Conservation (phyloP, 2,797 vertebrate species). For the Limnodromus scolopaceus region DNA sequence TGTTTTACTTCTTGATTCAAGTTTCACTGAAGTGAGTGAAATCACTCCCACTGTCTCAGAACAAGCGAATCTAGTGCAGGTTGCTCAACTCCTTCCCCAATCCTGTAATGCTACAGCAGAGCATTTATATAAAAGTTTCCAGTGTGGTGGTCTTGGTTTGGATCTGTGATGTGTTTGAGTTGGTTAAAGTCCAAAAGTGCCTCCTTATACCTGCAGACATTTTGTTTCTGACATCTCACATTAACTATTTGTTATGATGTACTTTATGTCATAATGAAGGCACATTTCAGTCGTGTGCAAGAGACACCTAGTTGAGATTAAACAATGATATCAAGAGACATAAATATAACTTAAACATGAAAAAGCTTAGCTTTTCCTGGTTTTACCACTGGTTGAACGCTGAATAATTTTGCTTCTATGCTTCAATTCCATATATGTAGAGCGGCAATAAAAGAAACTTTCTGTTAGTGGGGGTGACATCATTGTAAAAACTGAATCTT, state of each 20-base stretch:
- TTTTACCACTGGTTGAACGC: not conserved
- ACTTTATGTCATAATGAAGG: not conserved
- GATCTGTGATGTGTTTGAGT: not conserved
- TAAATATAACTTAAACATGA: not conserved
- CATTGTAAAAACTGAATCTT: not conserved
- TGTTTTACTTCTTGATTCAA: not conserved
- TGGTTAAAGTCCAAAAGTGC: not conserved
- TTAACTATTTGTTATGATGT: not conserved
- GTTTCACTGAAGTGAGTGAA: not conserved
- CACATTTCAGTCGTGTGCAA: not conserved
- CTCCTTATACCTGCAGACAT: not conserved
- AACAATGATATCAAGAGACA: not conserved
- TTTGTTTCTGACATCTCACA: not conserved
- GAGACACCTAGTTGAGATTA: not conserved
- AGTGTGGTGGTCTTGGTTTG: not conserved
- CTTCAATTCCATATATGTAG: not conserved
- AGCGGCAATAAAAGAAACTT: not conserved
- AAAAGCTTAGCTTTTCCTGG: not conserved
- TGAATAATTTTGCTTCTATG: not conserved
- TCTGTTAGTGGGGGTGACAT: not conserved
- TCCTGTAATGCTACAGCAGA: not conserved
- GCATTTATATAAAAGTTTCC: not conserved
- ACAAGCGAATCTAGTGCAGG: not conserved
- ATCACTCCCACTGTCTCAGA: not conserved
- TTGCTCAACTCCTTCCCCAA: not conserved